Percentiles rank a stretch among this genome's conserved stretches.
Evolutionary conservation across 2,888 invertebrate genomes (phyloP).

Genomic region (Cerastoderma edule): DNA sequence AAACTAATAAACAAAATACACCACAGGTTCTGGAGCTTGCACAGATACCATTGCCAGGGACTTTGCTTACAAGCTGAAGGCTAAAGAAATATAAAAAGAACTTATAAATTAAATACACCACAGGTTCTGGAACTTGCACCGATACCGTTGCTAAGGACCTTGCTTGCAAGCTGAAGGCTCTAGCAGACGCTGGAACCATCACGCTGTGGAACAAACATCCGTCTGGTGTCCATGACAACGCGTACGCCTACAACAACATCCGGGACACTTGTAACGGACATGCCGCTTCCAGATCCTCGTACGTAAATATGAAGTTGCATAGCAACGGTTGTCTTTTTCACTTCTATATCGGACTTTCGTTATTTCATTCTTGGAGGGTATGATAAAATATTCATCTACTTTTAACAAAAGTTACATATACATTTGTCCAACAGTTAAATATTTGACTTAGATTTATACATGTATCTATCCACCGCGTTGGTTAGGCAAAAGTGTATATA

Average conservation of each 20-base stretch:
- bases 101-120: too few relatives aligned
- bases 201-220: conserved; percentile 65
- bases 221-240: conserved; percentile 67
- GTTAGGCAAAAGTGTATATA: not conserved
- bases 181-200: conserved; percentile 53
- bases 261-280: conserved; percentile 57
- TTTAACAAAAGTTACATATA: not conserved
- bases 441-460: not conserved
- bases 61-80: too few relatives aligned
- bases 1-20: too few relatives aligned
- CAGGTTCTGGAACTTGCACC: conserved; percentile 29
- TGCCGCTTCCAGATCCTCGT: conserved; percentile 61
- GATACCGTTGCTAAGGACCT: conserved; percentile 47
- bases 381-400: not conserved
- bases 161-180: conserved; percentile 56
- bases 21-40: too few relatives aligned
- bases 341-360: not conserved
- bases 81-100: too few relatives aligned
- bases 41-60: too few relatives aligned
- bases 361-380: not conserved
- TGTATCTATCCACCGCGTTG: not conserved
- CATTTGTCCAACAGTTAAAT: not conserved
- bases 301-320: too few relatives aligned
- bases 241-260: conserved; percentile 68
- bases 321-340: too few relatives aligned